These are phyloP conservation scores for Streblospio benedicti DNA, from an alignment of 1,140 invertebrate species.

Conservation along the genomic window DNA sequence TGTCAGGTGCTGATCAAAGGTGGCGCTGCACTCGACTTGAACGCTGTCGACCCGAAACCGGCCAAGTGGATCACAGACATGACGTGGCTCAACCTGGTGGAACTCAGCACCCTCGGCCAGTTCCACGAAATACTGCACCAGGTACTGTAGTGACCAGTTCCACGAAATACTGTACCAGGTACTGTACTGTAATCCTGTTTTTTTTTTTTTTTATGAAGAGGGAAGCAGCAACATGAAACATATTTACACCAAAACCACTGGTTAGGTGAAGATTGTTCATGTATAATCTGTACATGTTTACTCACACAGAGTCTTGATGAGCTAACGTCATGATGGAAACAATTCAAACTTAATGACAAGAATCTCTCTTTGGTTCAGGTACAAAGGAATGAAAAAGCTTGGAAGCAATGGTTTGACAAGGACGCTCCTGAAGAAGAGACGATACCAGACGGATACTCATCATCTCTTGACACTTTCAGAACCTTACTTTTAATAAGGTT, in stretches of 20 bases:
- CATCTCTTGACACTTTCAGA: slow-evolving; percentile 76
- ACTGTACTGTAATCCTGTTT: too few species aligned
- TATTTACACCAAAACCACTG: too few species aligned
- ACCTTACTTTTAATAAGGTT: slow-evolving; percentile 66
- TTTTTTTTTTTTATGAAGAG: too few species aligned
- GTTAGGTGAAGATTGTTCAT: too few species aligned
- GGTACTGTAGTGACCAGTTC: too few species aligned
- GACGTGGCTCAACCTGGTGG: slow-evolving; percentile 92
- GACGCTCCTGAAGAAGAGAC: slow-evolving; percentile 84
- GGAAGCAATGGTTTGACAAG: slow-evolving; percentile 89
- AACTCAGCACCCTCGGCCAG: slow-evolving; percentile 76
- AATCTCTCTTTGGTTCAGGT: too few species aligned
- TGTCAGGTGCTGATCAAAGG: too few species aligned
- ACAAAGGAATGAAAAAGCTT: slow-evolving; percentile 70
- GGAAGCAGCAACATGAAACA: too few species aligned
- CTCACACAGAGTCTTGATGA: too few species aligned
- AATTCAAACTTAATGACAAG: too few species aligned
- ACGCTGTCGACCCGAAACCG: slow-evolving; percentile 83
- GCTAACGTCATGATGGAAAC: too few species aligned
- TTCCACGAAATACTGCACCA: slow-evolving; percentile 71
- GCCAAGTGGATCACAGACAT: slow-evolving; percentile 92
- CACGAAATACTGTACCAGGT: slow-evolving; percentile 65
- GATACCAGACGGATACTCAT: slow-evolving; percentile 83
- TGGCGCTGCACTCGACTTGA: slow-evolving; percentile 85
- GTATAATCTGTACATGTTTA: too few species aligned